Evolutionary conservation across 2,888 invertebrate genomes (phyloP).

Genomic region (Cephus nigrinus): DNA sequence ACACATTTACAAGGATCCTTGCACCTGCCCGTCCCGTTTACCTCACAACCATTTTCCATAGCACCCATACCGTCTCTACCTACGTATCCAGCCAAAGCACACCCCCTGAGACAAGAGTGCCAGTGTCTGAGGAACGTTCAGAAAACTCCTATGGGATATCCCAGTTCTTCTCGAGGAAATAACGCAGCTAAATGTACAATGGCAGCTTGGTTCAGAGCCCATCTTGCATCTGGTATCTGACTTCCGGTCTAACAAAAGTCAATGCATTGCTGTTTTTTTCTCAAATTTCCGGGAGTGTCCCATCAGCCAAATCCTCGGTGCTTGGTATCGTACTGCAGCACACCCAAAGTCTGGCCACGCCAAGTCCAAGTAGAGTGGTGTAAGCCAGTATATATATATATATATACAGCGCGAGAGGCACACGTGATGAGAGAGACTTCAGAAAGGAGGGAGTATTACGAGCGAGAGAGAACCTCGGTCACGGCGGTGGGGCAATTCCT

Average conservation of each 20-base stretch:
- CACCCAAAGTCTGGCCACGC: neutral
- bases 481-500: constrained; percentile 43
- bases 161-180: neutral
- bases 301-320: neutral
- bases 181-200: neutral
- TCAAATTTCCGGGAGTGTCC: neutral
- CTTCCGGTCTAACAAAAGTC: neutral
- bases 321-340: neutral
- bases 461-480: constrained; percentile 15
- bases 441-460: constrained; percentile 1
- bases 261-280: neutral
- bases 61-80: neutral
- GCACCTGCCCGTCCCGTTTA: neutral
- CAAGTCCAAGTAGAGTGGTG: neutral
- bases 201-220: neutral
- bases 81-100: neutral
- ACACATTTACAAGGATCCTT: neutral
- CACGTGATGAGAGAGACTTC: neutral
- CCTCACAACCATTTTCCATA: neutral
- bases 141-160: neutral
- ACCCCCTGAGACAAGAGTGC: neutral
- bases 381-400: neutral
- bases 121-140: neutral
- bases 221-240: neutral
- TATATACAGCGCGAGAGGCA: neutral